A percentile compares a stretch with the other conserved stretches of the same genome.
phyloP scores from a whole-genome alignment of 2,113 vertebrate genomes.

The Chaetops frenatus region DNA sequence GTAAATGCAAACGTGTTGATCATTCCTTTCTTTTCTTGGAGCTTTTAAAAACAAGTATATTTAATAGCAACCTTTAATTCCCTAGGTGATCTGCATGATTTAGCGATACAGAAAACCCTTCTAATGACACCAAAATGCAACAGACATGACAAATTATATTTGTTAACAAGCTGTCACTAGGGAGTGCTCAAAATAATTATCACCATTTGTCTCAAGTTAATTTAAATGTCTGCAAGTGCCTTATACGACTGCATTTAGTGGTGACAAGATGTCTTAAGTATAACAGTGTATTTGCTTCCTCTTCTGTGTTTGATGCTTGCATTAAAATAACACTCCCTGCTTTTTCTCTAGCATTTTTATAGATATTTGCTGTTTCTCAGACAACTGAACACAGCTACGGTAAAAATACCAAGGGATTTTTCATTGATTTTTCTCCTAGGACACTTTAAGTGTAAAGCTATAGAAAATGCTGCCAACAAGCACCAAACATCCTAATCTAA shows the following conservation, averaged over 20 bases:
- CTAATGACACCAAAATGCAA: not conserved
- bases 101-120: not conserved
- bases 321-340: not conserved
- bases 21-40: not conserved
- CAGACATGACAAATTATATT: not conserved
- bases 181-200: constrained; percentile 37
- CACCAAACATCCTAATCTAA: not conserved
- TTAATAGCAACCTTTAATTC: not conserved
- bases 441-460: not conserved
- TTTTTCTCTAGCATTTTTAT: not conserved
- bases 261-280: not conserved
- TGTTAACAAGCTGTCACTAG: constrained; percentile 29
- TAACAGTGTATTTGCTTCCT: constrained; percentile 6
- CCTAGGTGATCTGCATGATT: not conserved
- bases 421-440: not conserved
- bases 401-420: not conserved
- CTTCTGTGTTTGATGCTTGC: not conserved
- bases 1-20: not conserved
- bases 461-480: not conserved
- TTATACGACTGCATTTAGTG: not conserved
- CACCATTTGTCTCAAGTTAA: constrained; percentile 8
- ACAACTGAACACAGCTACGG: not conserved
- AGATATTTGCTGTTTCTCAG: not conserved
- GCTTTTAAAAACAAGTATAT: not conserved
- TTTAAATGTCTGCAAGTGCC: constrained; percentile 21